Conservation (phyloP, 2,113 vertebrate species). For the Cavia porcellus region DNA sequence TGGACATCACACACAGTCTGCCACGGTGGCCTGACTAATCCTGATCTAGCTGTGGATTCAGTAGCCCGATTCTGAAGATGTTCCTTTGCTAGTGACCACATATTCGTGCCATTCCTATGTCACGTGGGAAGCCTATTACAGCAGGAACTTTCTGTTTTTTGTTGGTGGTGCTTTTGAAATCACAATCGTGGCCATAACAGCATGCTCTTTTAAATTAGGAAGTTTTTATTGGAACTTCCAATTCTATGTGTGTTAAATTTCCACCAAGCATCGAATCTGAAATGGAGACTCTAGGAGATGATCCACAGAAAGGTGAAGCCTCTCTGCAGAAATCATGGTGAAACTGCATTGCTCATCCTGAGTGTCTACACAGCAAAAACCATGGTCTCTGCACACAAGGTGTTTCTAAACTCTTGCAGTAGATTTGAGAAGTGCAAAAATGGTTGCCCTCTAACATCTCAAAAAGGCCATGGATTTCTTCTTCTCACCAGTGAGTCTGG, state of each 20-base stretch:
- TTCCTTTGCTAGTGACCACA: rapidly evolving
- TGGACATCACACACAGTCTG: rapidly evolving
- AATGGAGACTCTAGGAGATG: not conserved
- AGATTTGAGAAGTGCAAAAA: not conserved
- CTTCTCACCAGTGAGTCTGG: not conserved
- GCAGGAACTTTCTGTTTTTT: not conserved
- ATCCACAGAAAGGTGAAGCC: too few relatives aligned
- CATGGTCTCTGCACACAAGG: not conserved
- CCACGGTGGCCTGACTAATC: rapidly evolving
- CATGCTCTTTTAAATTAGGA: not conserved
- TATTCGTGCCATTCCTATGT: not conserved
- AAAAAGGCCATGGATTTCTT: too few relatives aligned
- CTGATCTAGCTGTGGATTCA: not conserved
- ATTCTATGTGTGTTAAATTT: not conserved
- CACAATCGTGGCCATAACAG: too few relatives aligned
- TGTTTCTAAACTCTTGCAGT: not conserved
- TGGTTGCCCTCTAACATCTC: not conserved
- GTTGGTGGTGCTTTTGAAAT: not conserved
- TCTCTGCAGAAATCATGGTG: not conserved
- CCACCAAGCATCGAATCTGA: not conserved
- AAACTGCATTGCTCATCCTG: not conserved
- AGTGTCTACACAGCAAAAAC: not conserved
- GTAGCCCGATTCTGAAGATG: too few relatives aligned
- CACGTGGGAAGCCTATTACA: not conserved
- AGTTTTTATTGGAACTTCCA: not conserved